These are phyloP conservation scores for Drosophila trichaetosa DNA, from an alignment of 2,888 invertebrate genomes.

Conservation along the genomic window DNA sequence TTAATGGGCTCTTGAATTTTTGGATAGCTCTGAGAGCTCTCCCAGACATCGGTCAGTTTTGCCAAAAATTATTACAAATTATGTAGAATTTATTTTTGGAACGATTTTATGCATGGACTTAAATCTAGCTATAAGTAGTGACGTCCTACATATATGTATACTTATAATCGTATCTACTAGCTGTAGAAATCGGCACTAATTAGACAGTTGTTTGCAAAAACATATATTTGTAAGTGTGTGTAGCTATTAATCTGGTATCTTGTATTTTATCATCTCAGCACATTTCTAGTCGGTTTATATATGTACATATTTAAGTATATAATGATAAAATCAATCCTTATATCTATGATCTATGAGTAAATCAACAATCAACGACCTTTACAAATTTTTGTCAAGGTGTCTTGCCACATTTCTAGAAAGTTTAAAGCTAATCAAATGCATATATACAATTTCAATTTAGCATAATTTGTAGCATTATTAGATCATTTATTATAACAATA, in stretches of 20 bases:
- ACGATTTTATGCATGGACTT: constrained; percentile 50
- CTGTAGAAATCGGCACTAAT: constrained; percentile 19
- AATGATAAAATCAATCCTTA: constrained; percentile 7
- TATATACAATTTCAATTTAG: constrained; percentile 31
- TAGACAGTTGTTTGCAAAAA: constrained; percentile 18
- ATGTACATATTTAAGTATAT: constrained; percentile 5
- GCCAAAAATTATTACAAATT: constrained; percentile 13
- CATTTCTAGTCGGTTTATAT: constrained; percentile 62
- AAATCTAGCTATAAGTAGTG: constrained; percentile 9
- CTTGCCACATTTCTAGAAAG: constrained; percentile 9
- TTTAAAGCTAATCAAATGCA: constrained; percentile 20
- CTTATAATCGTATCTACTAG: constrained; percentile 1
- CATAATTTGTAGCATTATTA: constrained; percentile 36
- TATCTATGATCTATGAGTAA: not conserved
- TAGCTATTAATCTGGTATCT: constrained; percentile 27
- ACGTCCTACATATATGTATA: constrained; percentile 10
- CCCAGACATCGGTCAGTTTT: constrained; percentile 8
- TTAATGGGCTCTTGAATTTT: constrained; percentile 7
- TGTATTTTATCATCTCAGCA: constrained; percentile 59
- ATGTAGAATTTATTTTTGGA: constrained; percentile 69
- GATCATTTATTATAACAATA: constrained; percentile 32
- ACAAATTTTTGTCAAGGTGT: not conserved
- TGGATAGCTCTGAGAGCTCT: constrained; percentile 4
- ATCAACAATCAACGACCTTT: constrained; percentile 35
- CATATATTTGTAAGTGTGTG: constrained; percentile 29